phyloP scores from a whole-genome alignment of 2,113 vertebrate genomes.

The Sigmodon hispidus region DNA sequence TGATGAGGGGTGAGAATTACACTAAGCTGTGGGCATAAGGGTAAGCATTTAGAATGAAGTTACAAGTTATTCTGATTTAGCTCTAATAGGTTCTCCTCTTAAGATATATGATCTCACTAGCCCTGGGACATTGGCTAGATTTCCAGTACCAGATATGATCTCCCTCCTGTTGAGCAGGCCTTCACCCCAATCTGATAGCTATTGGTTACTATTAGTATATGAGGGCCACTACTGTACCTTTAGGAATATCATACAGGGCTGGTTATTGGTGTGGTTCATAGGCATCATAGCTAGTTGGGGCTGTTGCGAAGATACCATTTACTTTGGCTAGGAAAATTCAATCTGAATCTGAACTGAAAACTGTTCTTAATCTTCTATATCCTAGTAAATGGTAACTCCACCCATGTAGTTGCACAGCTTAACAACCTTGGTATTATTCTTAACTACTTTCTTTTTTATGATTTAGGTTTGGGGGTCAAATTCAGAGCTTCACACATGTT shows the following conservation, averaged over 20 bases:
- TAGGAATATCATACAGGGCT: neutral
- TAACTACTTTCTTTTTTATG: neutral
- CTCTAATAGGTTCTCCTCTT: neutral
- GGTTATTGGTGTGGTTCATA: neutral
- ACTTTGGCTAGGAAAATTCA: neutral
- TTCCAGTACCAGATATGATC: neutral
- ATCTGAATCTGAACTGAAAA: neutral
- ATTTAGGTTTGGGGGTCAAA: neutral
- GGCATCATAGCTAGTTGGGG: neutral
- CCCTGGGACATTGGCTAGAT: neutral
- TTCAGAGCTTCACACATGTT: neutral
- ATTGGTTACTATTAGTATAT: neutral
- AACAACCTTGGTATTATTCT: neutral
- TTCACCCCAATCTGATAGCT: neutral
- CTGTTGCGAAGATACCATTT: neutral
- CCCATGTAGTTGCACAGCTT: neutral
- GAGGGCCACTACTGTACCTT: neutral
- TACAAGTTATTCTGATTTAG: neutral
- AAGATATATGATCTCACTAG: neutral
- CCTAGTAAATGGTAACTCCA: neutral
- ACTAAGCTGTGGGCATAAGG: neutral
- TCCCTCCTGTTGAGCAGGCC: neutral
- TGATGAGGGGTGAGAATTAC: neutral
- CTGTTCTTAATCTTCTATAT: constrained; percentile 12
- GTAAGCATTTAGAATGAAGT: neutral